Evolutionary conservation across 1,140 invertebrate species (phyloP).

Genomic region (Ectropis grisescens): DNA sequence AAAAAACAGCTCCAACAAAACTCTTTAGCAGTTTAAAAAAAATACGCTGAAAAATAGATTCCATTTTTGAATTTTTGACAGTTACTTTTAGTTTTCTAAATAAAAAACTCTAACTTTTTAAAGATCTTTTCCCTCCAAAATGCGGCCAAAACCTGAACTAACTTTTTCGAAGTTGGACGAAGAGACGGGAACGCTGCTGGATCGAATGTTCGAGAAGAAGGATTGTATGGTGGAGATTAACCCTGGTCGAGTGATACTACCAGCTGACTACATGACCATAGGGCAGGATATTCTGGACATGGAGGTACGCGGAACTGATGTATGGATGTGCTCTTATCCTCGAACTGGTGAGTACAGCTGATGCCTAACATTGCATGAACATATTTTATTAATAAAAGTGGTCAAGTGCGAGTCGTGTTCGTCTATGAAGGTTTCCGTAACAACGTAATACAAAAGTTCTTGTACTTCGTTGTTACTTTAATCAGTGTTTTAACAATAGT

Average conservation of each 20-base stretch:
- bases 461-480: too few species aligned
- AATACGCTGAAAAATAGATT: too few species aligned
- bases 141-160: conserved; percentile 53
- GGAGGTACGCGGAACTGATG: conserved; percentile 77
- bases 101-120: too few species aligned
- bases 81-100: too few species aligned
- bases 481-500: too few species aligned
- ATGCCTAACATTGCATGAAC: not conserved
- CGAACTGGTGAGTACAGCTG: conserved; percentile 81
- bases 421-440: too few species aligned
- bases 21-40: too few species aligned
- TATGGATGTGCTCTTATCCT: conserved; percentile 87
- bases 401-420: too few species aligned
- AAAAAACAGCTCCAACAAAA: too few species aligned
- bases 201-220: conserved; percentile 76
- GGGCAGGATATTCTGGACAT: conserved; percentile 78
- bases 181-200: conserved; percentile 72
- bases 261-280: conserved; percentile 76
- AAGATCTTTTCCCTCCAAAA: conserved; percentile 16
- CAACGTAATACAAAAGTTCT: too few species aligned
- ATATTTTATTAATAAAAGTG: not conserved
- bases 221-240: conserved; percentile 79
- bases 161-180: conserved; percentile 74
- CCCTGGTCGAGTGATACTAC: conserved; percentile 77
- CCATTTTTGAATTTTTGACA: too few species aligned